Percentiles rank a stretch among this genome's conserved stretches.
These are phyloP conservation scores for Poecilia velifera DNA, from an alignment of 2,797 vertebrate species.

Conservation along the genomic window DNA sequence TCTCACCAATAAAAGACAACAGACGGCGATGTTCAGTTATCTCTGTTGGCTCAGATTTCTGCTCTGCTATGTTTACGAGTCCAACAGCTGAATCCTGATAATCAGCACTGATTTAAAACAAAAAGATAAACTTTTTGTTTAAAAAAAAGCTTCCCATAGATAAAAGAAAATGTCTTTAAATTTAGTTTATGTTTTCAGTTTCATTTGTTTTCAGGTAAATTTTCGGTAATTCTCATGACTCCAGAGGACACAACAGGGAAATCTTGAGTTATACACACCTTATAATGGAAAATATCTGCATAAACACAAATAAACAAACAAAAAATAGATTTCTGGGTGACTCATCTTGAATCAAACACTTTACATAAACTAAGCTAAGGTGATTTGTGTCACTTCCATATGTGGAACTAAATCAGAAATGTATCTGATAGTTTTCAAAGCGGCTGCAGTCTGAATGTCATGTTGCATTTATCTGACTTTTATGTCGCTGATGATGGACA, in stretches of 20 bases:
- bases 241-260: neutral
- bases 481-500: too few relatives aligned
- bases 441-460: too few relatives aligned
- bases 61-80: neutral
- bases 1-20: neutral
- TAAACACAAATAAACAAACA: neutral
- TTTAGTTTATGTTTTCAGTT: neutral
- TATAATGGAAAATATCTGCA: neutral
- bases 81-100: neutral
- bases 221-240: constrained; percentile 35
- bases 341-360: neutral
- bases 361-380: neutral
- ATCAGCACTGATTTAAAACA: constrained; percentile 10
- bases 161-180: neutral
- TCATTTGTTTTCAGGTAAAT: constrained; percentile 40
- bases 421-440: too few relatives aligned
- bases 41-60: constrained; percentile 15
- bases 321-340: neutral
- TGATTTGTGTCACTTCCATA: too few relatives aligned
- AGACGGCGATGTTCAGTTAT: neutral
- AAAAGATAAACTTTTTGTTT: neutral
- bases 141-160: neutral
- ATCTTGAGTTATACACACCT: neutral
- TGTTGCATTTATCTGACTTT: too few relatives aligned
- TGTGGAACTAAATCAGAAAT: too few relatives aligned